A percentile compares a stretch with the other conserved stretches of the same genome.
Conservation (phyloP, 2,113 vertebrate species). For the Miniopterus natalensis region DNA sequence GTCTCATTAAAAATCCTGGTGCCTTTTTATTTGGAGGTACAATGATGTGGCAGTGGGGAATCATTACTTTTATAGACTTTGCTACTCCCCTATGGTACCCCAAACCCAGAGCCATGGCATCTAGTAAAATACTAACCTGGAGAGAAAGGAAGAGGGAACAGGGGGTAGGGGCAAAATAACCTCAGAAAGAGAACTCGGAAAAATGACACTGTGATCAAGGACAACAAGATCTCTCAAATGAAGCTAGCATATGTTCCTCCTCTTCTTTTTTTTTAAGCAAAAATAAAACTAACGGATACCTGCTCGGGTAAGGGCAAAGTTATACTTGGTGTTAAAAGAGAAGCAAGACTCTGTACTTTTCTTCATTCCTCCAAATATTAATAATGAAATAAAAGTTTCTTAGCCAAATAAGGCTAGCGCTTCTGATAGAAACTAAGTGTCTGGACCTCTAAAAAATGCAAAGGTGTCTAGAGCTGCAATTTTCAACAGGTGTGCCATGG, state of each 20-base stretch:
- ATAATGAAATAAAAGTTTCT: constrained; percentile 26
- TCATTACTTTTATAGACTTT: constrained; percentile 39
- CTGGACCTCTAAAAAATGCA: background rate
- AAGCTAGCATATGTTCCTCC: background rate
- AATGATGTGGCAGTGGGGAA: constrained; percentile 28
- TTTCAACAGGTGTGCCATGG: background rate
- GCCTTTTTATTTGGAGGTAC: constrained; percentile 45
- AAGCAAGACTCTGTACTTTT: background rate
- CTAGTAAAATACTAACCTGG: constrained; percentile 42
- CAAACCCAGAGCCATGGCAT: background rate
- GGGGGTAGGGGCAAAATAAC: background rate
- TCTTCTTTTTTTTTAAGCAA: background rate
- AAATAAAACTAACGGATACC: background rate
- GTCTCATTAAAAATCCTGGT: constrained; percentile 14
- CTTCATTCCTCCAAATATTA: background rate
- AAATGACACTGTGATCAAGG: background rate
- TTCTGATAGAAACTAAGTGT: background rate
- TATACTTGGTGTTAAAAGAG: background rate
- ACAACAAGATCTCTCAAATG: background rate
- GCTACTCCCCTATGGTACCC: background rate
- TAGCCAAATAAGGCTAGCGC: background rate
- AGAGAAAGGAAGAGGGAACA: background rate
- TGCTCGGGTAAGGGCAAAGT: background rate
- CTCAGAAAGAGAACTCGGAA: constrained; percentile 54
- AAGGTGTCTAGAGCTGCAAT: background rate